Base-by-base conservation (phyloP, 2,797 vertebrate genomes). In the Philypnodon macrostomus region DNA sequence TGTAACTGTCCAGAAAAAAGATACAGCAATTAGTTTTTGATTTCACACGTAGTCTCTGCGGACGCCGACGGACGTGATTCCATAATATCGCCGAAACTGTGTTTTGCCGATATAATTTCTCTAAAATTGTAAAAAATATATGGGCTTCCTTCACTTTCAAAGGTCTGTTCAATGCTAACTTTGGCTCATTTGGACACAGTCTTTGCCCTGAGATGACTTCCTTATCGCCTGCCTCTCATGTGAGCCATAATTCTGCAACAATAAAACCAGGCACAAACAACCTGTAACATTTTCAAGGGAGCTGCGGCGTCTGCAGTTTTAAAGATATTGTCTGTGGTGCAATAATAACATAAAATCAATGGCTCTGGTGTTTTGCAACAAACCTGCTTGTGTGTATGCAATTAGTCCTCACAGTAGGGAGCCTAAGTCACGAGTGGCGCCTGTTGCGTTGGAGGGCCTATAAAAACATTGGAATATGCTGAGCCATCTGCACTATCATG, bases 341-440 rank as follows among this genome's bases (percentile, higher is more conserved):
- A 48, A 12, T 35, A 46, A 46, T 14, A 2, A 14, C n/a, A 15
- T n/a, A n/a, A n/a, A 62, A 52, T 34, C 50, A 40, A 30, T 47
- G 13, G 11, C 21, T 9, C 27, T 32, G 0, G 9, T 70, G 67
- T 73, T 80, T 67, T 65, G 56, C 44, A 68, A 73, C 73, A 75
- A 77, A 78, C 65, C 63, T 77, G 67, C 35, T 67, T 68, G 67
- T 71, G 76, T 79, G 68, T 73, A 48, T 77, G 62, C 61, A 77
- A 82, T 78, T 80, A 79, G 58, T 44, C 26, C 16, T 39, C 64
- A 32, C 70, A 18, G 39, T 18, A 23, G 63, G 69, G 50, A 36
- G 53, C 33, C 48, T 47, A 41, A 60, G 57, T 63, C 59, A 41
- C 63, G 17, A 49, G 41, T 11, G 1, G 51, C 44, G 61, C 62